phyloP scores from a whole-genome alignment of 2,797 vertebrate species.

The Schizopygopsis pylzovi region DNA sequence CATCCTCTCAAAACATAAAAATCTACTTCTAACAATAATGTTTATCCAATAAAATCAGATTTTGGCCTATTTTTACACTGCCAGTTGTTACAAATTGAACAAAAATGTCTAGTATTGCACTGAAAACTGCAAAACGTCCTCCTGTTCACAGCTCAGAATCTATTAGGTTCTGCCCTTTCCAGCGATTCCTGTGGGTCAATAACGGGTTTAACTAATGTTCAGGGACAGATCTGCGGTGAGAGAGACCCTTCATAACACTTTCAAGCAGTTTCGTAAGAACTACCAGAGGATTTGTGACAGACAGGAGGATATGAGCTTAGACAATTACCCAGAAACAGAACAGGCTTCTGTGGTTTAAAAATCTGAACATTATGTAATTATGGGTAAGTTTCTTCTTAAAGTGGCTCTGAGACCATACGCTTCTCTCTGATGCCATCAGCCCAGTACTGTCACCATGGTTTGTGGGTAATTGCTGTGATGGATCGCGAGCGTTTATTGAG shows the following conservation, averaged over 20 bases:
- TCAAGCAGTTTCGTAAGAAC: neutral
- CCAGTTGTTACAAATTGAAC: neutral
- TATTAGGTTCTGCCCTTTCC: neutral
- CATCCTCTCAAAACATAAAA: neutral
- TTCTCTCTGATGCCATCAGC: neutral
- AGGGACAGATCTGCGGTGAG: neutral
- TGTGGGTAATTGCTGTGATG: conserved; percentile 2
- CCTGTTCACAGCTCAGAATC: neutral
- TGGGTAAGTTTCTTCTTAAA: conserved; percentile 10
- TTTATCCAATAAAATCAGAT: neutral
- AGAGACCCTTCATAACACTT: conserved; percentile 4
- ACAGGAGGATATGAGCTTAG: neutral
- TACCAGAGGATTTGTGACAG: conserved; percentile 3
- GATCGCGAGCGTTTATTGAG: neutral
- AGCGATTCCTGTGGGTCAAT: neutral
- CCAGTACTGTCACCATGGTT: neutral
- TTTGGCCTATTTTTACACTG: neutral
- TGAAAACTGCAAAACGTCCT: neutral
- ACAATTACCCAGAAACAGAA: conserved; percentile 12
- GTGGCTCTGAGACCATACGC: conserved; percentile 3
- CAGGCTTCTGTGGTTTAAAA: conserved; percentile 13
- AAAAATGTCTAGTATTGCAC: neutral
- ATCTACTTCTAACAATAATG: neutral
- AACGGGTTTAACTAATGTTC: conserved; percentile 15
- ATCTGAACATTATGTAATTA: conserved; percentile 7